Evolutionary conservation across 2,113 vertebrate species (phyloP).

Genomic region (Sarotherodon lohbergeri): DNA sequence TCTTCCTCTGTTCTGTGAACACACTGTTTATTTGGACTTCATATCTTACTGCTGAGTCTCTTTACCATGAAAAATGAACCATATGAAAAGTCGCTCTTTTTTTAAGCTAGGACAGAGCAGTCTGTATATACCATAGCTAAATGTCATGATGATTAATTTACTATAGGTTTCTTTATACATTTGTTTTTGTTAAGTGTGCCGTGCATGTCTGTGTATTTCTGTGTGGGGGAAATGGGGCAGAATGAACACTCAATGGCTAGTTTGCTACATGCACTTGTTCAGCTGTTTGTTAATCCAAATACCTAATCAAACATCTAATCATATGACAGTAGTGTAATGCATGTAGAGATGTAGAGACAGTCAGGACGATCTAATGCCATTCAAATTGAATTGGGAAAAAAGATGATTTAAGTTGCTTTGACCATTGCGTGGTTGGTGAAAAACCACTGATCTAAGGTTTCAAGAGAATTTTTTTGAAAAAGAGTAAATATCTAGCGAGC

Average conservation of each 20-base stretch:
- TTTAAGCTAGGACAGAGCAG: conserved; percentile 6
- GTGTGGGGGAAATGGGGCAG: neutral
- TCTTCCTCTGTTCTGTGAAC: neutral
- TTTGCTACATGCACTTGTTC: neutral
- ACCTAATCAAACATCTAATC: neutral
- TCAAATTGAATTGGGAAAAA: neutral
- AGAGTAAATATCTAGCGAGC: neutral
- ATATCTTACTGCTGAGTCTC: conserved; percentile 5
- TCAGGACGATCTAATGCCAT: neutral
- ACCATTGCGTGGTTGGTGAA: neutral
- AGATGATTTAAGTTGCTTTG: neutral
- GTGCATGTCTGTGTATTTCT: neutral
- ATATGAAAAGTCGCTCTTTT: conserved; percentile 23
- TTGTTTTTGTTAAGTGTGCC: conserved; percentile 13
- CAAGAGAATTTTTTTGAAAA: too few species aligned
- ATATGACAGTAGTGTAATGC: neutral
- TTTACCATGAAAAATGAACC: conserved; percentile 48
- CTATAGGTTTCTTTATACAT: neutral
- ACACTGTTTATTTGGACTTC: conserved; percentile 23
- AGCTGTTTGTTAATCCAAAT: neutral
- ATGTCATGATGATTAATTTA: conserved; percentile 46
- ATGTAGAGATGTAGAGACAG: neutral
- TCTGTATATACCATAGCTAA: conserved; percentile 20
- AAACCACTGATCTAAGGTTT: neutral
- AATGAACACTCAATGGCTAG: neutral